phyloP scores from a whole-genome alignment of 2,888 invertebrate genomes.

The Shargacucullia verbasci region DNA sequence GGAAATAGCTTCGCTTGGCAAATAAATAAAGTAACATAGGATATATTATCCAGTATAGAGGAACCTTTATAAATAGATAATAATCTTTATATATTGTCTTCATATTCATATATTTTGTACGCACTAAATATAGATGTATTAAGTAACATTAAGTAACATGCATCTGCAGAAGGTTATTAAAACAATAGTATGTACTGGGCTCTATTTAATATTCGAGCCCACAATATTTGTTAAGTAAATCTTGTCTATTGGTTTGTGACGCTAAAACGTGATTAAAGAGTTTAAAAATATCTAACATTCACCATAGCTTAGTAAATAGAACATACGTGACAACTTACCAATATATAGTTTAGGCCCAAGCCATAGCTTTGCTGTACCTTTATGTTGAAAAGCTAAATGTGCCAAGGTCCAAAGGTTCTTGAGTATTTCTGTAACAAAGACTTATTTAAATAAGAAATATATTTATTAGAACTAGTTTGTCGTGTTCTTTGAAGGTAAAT shows the following conservation, averaged over 20 bases:
- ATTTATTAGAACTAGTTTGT: constrained; percentile 6
- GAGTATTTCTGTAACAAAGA: constrained; percentile 72
- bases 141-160: no score
- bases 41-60: no score
- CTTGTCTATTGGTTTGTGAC: constrained; percentile 27
- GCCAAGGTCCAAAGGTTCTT: constrained; percentile 72
- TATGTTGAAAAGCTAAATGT: constrained; percentile 64
- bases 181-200: constrained; percentile 2
- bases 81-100: no score
- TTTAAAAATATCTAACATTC: constrained; percentile 9
- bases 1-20: no score
- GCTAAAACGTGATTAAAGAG: constrained; percentile 13
- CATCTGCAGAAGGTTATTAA: constrained; percentile 12
- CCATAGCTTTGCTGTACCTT: constrained; percentile 77
- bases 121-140: no score
- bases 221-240: constrained; percentile 23
- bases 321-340: constrained; percentile 64
- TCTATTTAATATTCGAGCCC: constrained; percentile 7
- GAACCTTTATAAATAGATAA: no score
- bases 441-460: constrained; percentile 11
- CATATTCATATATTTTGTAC: no score
- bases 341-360: constrained; percentile 80
- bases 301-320: constrained; percentile 12
- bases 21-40: no score
- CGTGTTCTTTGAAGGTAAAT: constrained; percentile 17